Percentiles rank a stretch among this genome's conserved stretches.
phyloP scores from a whole-genome alignment of 2,888 invertebrate genomes.

The Apotomis betuletana region DNA sequence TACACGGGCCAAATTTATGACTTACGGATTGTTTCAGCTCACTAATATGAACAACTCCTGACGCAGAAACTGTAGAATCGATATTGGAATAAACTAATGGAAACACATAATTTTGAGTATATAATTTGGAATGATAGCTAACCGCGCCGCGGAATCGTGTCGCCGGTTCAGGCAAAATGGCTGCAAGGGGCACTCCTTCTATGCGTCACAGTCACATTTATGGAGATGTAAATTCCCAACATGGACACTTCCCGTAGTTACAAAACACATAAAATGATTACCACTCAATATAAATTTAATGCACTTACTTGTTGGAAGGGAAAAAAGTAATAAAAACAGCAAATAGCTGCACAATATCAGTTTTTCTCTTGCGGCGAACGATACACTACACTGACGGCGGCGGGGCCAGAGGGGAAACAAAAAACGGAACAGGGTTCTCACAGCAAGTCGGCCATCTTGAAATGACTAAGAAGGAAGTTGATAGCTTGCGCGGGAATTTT shows the following conservation, averaged over 20 bases:
- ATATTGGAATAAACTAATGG: conserved; percentile 31
- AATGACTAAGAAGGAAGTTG: conserved; percentile 47
- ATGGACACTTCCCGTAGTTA: conserved; percentile 55
- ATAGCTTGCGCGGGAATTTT: conserved; percentile 27
- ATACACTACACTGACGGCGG: conserved; percentile 83
- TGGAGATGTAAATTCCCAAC: conserved; percentile 57
- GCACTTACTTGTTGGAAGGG: conserved; percentile 84
- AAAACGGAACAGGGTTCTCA: conserved; percentile 83
- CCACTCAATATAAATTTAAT: conserved; percentile 67
- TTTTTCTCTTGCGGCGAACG: conserved; percentile 83
- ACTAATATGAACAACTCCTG: conserved; percentile 41
- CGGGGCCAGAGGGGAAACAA: conserved; percentile 83
- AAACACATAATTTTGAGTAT: conserved; percentile 47
- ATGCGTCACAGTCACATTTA: conserved; percentile 84
- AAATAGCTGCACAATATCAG: conserved; percentile 81
- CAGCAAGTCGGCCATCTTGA: conserved; percentile 69
- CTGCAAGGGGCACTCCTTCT: conserved; percentile 84
- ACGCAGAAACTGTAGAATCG: conserved; percentile 25
- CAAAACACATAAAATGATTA: conserved; percentile 61
- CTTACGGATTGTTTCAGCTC: conserved; percentile 57
- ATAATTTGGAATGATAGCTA: conserved; percentile 62
- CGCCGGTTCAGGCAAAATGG: conserved; percentile 83
- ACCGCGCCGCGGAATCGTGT: conserved; percentile 81
- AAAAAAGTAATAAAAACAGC: conserved; percentile 81
- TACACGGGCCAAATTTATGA: conserved; percentile 61